Evolutionary conservation across 2,888 invertebrate species (phyloP).

Genomic region (Cerceris ruficornis): DNA sequence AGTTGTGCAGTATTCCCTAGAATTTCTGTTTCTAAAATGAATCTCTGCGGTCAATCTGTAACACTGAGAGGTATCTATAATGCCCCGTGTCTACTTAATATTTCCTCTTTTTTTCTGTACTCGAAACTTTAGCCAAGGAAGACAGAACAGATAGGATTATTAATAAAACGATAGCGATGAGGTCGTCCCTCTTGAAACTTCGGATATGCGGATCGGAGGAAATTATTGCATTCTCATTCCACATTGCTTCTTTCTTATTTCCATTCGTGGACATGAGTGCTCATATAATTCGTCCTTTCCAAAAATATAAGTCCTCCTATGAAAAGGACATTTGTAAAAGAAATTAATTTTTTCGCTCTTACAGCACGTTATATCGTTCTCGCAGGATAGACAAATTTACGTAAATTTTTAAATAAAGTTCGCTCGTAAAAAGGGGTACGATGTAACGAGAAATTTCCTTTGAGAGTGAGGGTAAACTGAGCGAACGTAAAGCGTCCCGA

Average conservation of each 20-base stretch:
- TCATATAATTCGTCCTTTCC: no score
- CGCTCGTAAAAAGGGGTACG: background rate
- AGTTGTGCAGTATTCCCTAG: constrained; percentile 39
- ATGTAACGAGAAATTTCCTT: constrained; percentile 6
- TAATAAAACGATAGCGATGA: constrained; percentile 21
- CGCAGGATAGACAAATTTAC: no score
- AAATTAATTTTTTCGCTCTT: no score
- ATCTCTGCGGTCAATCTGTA: constrained; percentile 31
- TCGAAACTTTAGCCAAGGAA: constrained; percentile 35
- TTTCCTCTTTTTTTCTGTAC: background rate
- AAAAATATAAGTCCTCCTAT: no score
- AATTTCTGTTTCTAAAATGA: constrained; percentile 51
- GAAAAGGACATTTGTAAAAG: no score
- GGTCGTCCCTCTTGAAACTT: background rate
- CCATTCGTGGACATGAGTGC: no score
- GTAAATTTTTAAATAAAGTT: no score
- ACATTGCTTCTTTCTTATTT: no score
- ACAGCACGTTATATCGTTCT: no score
- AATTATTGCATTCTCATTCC: background rate
- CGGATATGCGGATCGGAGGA: background rate
- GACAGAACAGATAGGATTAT: constrained; percentile 15
- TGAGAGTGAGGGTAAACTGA: constrained; percentile 2
- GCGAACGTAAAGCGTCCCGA: background rate
- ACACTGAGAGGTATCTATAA: constrained; percentile 41
- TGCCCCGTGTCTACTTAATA: constrained; percentile 37